Percentiles rank a stretch among this genome's conserved stretches.
These are phyloP conservation scores for Dicranocentrus wangi DNA, from an alignment of 2,888 invertebrate genomes.

Conservation along the genomic window DNA sequence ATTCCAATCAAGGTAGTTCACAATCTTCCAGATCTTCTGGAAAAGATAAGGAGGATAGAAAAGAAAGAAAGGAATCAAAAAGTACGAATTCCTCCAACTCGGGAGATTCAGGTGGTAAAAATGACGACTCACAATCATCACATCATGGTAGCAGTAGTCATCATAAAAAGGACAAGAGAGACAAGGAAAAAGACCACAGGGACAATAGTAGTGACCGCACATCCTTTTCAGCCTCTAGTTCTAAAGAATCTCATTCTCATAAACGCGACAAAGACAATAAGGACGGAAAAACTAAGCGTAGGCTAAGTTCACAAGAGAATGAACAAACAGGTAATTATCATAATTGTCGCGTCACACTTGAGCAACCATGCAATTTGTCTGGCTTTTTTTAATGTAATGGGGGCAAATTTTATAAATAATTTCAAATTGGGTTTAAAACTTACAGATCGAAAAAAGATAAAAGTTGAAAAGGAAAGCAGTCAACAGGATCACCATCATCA, in stretches of 20 bases:
- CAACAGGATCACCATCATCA: slow-evolving; percentile 55
- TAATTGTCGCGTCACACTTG: not conserved
- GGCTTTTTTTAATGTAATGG: too few relatives aligned
- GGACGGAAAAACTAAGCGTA: slow-evolving; percentile 68
- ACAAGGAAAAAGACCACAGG: slow-evolving; percentile 67
- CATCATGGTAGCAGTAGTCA: slow-evolving; percentile 73
- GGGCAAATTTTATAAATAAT: too few relatives aligned
- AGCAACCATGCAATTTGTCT: not conserved
- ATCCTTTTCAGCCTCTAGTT: slow-evolving; percentile 50
- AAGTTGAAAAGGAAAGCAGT: slow-evolving; percentile 67
- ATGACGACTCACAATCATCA: slow-evolving; percentile 75
- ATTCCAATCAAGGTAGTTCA: slow-evolving; percentile 57
- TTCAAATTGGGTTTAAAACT: too few relatives aligned
- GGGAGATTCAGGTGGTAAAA: slow-evolving; percentile 72
- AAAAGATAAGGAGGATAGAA: slow-evolving; percentile 74
- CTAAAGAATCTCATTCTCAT: slow-evolving; percentile 68
- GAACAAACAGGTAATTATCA: slow-evolving; percentile 59
- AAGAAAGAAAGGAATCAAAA: slow-evolving; percentile 75
- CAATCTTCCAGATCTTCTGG: slow-evolving; percentile 67
- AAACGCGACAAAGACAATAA: slow-evolving; percentile 69
- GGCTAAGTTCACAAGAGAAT: slow-evolving; percentile 69
- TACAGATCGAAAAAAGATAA: slow-evolving; percentile 68
- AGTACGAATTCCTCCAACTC: slow-evolving; percentile 73
- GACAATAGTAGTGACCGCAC: slow-evolving; percentile 55
- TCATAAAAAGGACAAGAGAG: slow-evolving; percentile 65